Conservation (phyloP, 2,888 invertebrate genomes). For the Ashinkailepas kermadecensis region DNA sequence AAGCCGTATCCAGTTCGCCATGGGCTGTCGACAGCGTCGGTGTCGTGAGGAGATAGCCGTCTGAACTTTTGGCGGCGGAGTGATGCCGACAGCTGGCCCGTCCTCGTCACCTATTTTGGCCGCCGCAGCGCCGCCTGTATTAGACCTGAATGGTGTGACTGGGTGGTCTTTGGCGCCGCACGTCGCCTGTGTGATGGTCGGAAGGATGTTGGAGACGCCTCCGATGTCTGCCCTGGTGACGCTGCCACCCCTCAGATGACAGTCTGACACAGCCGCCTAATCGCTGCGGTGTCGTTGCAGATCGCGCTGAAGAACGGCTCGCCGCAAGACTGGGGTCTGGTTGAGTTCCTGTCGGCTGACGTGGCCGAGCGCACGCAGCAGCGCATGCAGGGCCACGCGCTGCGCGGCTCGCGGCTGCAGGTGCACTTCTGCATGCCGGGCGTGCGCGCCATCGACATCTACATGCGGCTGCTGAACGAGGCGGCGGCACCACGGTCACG, state of each 20-base stretch:
- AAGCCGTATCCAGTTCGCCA: neutral
- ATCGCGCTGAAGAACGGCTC: slow-evolving; percentile 48
- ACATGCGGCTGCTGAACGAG: slow-evolving; percentile 45
- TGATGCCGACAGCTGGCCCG: neutral
- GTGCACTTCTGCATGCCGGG: slow-evolving; percentile 49
- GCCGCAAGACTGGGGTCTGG: slow-evolving; percentile 49
- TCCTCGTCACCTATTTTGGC: neutral
- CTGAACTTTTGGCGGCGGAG: no score
- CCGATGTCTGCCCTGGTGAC: no score
- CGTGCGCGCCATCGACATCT: slow-evolving; percentile 48
- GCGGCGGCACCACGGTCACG: slow-evolving; percentile 35
- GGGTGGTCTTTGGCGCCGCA: neutral
- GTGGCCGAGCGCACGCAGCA: slow-evolving; percentile 44
- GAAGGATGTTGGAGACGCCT: no score
- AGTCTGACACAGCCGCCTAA: no score
- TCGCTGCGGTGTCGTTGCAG: slow-evolving; percentile 37
- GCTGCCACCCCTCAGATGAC: no score
- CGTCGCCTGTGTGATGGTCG: neutral
- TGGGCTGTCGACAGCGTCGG: neutral
- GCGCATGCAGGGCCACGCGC: slow-evolving; percentile 40
- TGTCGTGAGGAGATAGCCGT: neutral
- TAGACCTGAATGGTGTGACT: neutral
- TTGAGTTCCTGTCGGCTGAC: slow-evolving; percentile 45
- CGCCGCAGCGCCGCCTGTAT: neutral
- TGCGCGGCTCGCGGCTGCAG: slow-evolving; percentile 43